phyloP scores from a whole-genome alignment of 2,888 invertebrate genomes.

The Chymomyza caudatula region DNA sequence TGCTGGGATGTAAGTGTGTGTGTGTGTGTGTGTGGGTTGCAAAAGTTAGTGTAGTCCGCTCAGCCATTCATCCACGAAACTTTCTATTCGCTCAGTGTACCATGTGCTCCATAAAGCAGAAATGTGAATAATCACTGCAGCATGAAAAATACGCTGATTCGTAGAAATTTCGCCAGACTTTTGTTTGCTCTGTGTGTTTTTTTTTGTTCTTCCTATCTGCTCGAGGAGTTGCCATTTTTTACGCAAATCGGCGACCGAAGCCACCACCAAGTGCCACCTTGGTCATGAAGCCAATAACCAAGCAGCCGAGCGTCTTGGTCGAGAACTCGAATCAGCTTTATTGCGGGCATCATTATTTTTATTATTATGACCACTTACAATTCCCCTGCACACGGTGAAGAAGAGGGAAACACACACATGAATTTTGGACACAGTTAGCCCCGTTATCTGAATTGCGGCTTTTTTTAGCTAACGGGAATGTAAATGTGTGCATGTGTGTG shows the following conservation, averaged over 20 bases:
- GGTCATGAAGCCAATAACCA: slow-evolving; percentile 46
- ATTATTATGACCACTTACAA: slow-evolving; percentile 76
- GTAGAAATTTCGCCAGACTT: slow-evolving; percentile 45
- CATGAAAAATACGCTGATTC: slow-evolving; percentile 71
- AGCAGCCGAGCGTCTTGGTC: slow-evolving; percentile 12
- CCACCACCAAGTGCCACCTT: slow-evolving; percentile 15
- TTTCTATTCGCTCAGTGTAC: slow-evolving; percentile 36
- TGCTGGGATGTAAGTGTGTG: slow-evolving; percentile 38
- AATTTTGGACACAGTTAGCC: slow-evolving; percentile 38
- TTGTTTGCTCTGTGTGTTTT: slow-evolving; percentile 4
- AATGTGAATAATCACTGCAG: slow-evolving; percentile 68
- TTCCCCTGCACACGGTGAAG: slow-evolving; percentile 34
- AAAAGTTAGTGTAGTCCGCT: not conserved
- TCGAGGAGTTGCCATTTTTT: slow-evolving; percentile 58
- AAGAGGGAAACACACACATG: slow-evolving; percentile 39
- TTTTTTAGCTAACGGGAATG: slow-evolving; percentile 53
- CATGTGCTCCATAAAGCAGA: slow-evolving; percentile 18
- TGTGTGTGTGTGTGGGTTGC: not conserved
- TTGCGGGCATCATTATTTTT: slow-evolving; percentile 77
- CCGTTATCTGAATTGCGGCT: slow-evolving; percentile 6
- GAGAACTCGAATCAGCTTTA: slow-evolving; percentile 76
- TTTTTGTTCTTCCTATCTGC: slow-evolving; percentile 2
- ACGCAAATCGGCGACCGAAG: slow-evolving; percentile 59
- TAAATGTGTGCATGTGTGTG: slow-evolving; percentile 45
- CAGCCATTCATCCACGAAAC: not conserved